Base-by-base conservation (phyloP, 2,888 invertebrate genomes). In the Caprella mutica region DNA sequence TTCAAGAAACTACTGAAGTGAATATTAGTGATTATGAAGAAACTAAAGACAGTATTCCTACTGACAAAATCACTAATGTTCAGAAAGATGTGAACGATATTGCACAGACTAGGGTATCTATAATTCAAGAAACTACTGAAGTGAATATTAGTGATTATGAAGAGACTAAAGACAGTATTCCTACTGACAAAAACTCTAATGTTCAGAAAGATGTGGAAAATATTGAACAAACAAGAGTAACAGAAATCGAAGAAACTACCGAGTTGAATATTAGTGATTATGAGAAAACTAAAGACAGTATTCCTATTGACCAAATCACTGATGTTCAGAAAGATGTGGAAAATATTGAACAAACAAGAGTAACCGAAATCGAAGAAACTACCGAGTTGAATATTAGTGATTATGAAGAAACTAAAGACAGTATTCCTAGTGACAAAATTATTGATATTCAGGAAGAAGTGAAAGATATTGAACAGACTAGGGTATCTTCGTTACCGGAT, bases 21-120 rank as follows among this genome's bases (percentile, higher is more conserved):
- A n/a, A n/a, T n/a, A n/a, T n/a, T n/a, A n/a, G n/a, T 17, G 48
- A 48, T 48, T 48, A 48, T 48, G 30, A 48, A 9, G 48, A 27
- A n/a, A 48, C 48, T 5, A 48, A 48, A 29, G 48, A 27, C 5
- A 48, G 30, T 17, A 48, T 48, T 12, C 48, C 48, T 29, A 14
- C 21, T 30, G 30, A 27, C n/a, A 30, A 27, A n/a, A 30, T 48
- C 8, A 30, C 29, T 30, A 17, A 48, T 30, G 48, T 19, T 3
- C 21, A 27, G 6, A 21, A 30, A 17, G 48, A 48, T 48, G 30
- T 23, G 6, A 29, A 29, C 6, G 30, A 48, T 19, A 48, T 48
- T n/a, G 48, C 29, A 14, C 48, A 48, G 21, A 30, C 48, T 12
- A 48, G 48, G 21, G 17, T 40, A 40, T 21, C 40, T 6, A 5